Conservation (phyloP, 2,888 invertebrate genomes). For the Syritta pipiens region DNA sequence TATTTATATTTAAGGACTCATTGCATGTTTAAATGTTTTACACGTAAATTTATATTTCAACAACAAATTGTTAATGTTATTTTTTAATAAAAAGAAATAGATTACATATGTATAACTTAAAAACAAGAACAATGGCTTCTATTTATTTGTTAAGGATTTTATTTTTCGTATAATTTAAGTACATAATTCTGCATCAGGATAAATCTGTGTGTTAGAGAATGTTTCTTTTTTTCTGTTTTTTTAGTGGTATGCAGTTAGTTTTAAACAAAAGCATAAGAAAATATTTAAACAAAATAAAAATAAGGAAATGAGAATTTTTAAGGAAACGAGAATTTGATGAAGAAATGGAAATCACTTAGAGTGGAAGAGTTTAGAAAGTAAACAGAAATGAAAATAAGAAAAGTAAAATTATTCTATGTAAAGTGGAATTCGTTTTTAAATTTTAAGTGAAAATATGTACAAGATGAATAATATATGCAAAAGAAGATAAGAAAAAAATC, state of each 20-base stretch:
- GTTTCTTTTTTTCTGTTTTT: slow-evolving; percentile 14
- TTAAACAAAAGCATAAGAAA: slow-evolving; percentile 38
- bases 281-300: slow-evolving; percentile 19
- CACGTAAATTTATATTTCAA: slow-evolving; percentile 54
- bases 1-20: slow-evolving; percentile 48
- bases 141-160: slow-evolving; percentile 42
- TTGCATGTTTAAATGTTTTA: slow-evolving; percentile 15
- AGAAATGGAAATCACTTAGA: background rate
- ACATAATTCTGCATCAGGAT: slow-evolving; percentile 15
- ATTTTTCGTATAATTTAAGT: slow-evolving; percentile 1
- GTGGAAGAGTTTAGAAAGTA: background rate
- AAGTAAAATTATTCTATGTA: slow-evolving; percentile 28
- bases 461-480: slow-evolving; percentile 60
- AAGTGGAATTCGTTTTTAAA: slow-evolving; percentile 45
- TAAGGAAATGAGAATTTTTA: background rate
- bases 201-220: slow-evolving; percentile 37
- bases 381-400: slow-evolving; percentile 1
- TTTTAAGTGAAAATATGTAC: slow-evolving; percentile 66
- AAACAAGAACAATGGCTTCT: slow-evolving; percentile 40
- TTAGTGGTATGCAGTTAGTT: slow-evolving; percentile 40
- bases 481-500: background rate
- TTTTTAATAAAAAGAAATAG: slow-evolving; percentile 15
- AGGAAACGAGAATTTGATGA: background rate
- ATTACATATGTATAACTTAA: slow-evolving; percentile 25
- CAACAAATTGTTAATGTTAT: slow-evolving; percentile 53